Base-by-base conservation (phyloP, 2,888 invertebrate genomes). In the Teleogryllus oceanicus region DNA sequence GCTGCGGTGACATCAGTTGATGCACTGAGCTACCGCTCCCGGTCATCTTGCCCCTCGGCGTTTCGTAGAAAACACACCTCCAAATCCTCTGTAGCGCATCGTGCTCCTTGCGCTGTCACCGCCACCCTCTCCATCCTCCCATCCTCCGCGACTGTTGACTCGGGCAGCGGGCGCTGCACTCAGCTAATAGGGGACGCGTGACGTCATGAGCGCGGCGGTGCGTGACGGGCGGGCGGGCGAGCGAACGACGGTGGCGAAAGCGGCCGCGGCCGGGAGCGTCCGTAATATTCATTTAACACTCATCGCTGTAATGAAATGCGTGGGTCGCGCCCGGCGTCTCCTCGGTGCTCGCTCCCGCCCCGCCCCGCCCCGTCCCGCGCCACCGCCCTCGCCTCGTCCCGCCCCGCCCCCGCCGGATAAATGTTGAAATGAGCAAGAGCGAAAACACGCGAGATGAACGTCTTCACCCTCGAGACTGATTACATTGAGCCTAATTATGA, bases 261-360 rank as follows among this genome's bases (percentile, higher is more conserved):
- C 88, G 24, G 50, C 88, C 87, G 83, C 86, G 86, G 82, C 86
- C 85, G 85, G 85, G 87, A 85, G 82, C 89, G 85, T 49, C 21
- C 50, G 80, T 81, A 78, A 82, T 81, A 82, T 83, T 83, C 81
- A 83, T 83, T 81, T 81, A 82, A 82, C 83, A 80, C 81, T 83
- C 83, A 83, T 83, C 83, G 81, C 82, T 79, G 81, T 83, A 83
- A 83, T 83, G 83, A 82, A 83, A 82, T 81, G 83, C 82, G 81
- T 83, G 83, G 62, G 62, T 62, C 62, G 62, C 62, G 62, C 62
- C 62, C 62, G 62, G 62, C n/a, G 16, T 13, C 62, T n/a, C n/a
- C 62, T 62, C 62, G 62, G 8, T 18, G 62, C 16, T 37, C 37
- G 37, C 37, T 8, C 11, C 12, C 62, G 13, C 62, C 16, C 62